These are phyloP conservation scores for Calephelis nemesis DNA, from an alignment of 1,140 invertebrate genomes.

Conservation along the genomic window DNA sequence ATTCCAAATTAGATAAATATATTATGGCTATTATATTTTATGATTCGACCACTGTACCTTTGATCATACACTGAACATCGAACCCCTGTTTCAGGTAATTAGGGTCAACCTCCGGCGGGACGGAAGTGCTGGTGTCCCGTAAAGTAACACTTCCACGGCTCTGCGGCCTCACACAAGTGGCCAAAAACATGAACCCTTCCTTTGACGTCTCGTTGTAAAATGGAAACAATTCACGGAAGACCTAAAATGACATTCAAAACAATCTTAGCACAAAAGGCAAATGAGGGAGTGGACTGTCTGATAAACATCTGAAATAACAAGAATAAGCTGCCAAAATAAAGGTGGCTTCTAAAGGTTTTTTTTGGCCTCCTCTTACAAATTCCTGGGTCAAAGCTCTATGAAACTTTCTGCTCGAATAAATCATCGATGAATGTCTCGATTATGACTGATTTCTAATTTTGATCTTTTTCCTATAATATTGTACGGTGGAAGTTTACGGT, in stretches of 20 bases:
- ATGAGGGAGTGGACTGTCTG: no score
- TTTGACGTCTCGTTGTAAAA: conserved; percentile 81
- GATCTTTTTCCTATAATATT: no score
- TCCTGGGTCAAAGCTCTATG: no score
- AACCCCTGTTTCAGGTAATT: conserved; percentile 82
- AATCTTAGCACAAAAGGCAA: not conserved
- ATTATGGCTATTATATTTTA: not conserved
- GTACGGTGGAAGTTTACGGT: no score
- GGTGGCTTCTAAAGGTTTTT: no score
- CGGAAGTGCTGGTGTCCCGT: conserved; percentile 77
- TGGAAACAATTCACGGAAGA: conserved; percentile 83
- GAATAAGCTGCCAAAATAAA: no score
- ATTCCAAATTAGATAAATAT: no score
- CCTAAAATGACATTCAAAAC: conserved; percentile 55
- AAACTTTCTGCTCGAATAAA: no score
- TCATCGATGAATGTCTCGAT: no score
- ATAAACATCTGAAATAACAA: no score
- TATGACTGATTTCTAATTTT: no score
- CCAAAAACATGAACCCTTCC: conserved; percentile 85
- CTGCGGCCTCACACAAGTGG: conserved; percentile 83
- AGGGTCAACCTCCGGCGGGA: conserved; percentile 87
- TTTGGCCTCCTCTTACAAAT: no score
- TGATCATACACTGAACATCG: conserved; percentile 83
- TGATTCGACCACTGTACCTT: conserved; percentile 61
- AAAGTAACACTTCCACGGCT: conserved; percentile 84